Evolutionary conservation across 2,113 vertebrate genomes (phyloP).

Genomic region (Megaleporinus macrocephalus): DNA sequence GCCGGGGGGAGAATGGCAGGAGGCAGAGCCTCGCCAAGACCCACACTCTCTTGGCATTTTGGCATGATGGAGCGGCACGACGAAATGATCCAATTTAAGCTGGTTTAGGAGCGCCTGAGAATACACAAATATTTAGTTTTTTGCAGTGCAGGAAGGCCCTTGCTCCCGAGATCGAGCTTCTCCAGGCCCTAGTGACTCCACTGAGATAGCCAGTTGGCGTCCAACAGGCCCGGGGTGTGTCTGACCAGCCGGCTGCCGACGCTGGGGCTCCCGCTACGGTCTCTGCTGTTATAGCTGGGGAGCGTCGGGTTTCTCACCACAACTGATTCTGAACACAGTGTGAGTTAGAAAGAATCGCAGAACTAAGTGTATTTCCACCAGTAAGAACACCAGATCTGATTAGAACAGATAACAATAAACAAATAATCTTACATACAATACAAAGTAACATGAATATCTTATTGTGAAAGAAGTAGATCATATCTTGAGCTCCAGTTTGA

Average conservation of each 20-base stretch:
- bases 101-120: conserved; percentile 78
- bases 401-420: no score
- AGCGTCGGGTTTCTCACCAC: neutral
- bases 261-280: conserved; percentile 26
- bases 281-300: neutral
- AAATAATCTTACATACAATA: no score
- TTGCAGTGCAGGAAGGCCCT: conserved; percentile 48
- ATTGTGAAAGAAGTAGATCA: no score
- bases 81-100: conserved; percentile 84
- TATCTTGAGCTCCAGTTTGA: no score
- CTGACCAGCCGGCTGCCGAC: conserved; percentile 58
- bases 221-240: conserved; percentile 71
- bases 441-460: no score
- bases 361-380: no score
- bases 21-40: conserved; percentile 75
- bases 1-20: conserved; percentile 65
- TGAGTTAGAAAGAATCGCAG: no score
- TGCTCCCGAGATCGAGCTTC: conserved; percentile 73
- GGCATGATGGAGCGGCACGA: conserved; percentile 78
- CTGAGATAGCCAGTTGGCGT: conserved; percentile 78
- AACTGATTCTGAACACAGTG: no score
- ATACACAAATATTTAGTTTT: conserved; percentile 85
- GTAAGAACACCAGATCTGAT: no score
- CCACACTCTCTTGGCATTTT: conserved; percentile 85
- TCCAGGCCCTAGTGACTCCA: conserved; percentile 60